Evolutionary conservation across 1,140 invertebrate species (phyloP), one percentile per base, ranked within the genome.

Genomic region (Grapholita molesta): DNA sequence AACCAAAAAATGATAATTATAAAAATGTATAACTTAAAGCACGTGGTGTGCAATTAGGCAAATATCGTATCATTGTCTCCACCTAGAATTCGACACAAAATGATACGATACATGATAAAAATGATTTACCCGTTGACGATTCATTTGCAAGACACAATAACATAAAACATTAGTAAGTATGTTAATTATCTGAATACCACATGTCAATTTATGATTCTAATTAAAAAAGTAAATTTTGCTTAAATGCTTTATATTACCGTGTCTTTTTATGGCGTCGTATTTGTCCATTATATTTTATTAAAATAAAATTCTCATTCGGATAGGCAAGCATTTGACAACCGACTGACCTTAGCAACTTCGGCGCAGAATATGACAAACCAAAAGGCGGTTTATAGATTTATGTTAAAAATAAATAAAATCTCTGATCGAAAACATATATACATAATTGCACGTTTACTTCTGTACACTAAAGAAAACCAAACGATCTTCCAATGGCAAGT

Each of bases 1-100:
- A 85, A 85, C 83, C 73, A 81, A 69, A 80, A 79, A 77, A 73
- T 73, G 64, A 71, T 52, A 48, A 66, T 48, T 69, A 23, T 52
- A 38, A 24, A 65, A 67, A 52, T 69, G 21, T 23, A 66, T 35
- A 35, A 23, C 11, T 23, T 42, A 42, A 11, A 65, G 15, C 33
- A 32, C 9, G 12, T 30, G 18, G 8, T 18, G 15, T 12, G 9
- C 3, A 33, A 24, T 65, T 33, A 35, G 9, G n/a, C n/a, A 38
- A 21, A 66, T 38, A 38, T 38, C 42, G 42, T 18, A 0, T 42
- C 32, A 38, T 66, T n/a, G 3, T 38, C 32, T 23, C 55, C 30
- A 61, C 6, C 30, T 25, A 25, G 21, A 15, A n/a, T 42, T 18
- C 12, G 5, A 18, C 21, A 21, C 42, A 21, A 48, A 7, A 21